Conservation (phyloP, 1,140 invertebrate genomes). For the Drosophila carrolli region DNA sequence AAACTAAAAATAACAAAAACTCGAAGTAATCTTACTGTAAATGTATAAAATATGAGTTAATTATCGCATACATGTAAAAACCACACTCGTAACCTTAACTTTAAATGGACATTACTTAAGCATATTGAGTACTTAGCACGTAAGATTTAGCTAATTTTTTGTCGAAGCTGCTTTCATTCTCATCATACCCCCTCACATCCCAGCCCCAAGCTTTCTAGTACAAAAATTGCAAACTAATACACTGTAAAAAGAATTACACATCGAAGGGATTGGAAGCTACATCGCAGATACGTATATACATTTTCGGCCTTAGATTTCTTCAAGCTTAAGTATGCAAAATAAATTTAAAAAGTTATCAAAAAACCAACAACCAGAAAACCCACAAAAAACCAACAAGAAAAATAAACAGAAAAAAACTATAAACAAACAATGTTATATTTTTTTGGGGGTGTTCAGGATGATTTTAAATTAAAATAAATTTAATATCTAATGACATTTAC, state of each 20-base stretch:
- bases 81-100: conserved; percentile 53
- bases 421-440: conserved; percentile 37
- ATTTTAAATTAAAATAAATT: background rate
- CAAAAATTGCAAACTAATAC: conserved; percentile 57
- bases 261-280: conserved; percentile 44
- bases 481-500: too few species aligned
- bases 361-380: conserved; percentile 50
- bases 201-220: conserved; percentile 71
- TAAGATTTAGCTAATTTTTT: conserved; percentile 81
- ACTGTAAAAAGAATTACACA: conserved; percentile 59
- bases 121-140: conserved; percentile 63
- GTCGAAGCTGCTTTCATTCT: conserved; percentile 62
- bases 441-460: background rate
- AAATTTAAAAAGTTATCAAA: conserved; percentile 54
- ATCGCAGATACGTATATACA: conserved; percentile 74
- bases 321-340: conserved; percentile 69
- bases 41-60: conserved; percentile 69
- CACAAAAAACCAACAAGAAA: conserved; percentile 51
- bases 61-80: conserved; percentile 51
- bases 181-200: conserved; percentile 7
- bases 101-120: conserved; percentile 62
- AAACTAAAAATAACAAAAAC: conserved; percentile 27
- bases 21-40: conserved; percentile 56
- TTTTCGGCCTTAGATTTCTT: conserved; percentile 77
- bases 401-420: conserved; percentile 65